Percentiles rank a stretch among this genome's conserved stretches.
phyloP scores from a whole-genome alignment of 2,888 invertebrate species.

The Ectemnius continuus region DNA sequence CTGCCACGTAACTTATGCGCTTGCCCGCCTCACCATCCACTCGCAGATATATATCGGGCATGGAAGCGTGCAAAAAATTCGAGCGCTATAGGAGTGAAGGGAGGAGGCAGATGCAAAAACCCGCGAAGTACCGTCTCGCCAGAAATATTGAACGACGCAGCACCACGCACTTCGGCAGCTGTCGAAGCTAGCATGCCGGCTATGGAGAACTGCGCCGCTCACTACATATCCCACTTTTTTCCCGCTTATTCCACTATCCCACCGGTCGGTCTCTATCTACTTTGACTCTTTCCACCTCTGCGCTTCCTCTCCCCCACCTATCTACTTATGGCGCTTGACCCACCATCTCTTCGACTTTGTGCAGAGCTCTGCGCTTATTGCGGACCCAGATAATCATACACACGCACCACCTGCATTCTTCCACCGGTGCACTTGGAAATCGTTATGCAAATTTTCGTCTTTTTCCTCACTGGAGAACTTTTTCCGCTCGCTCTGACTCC shows the following conservation, averaged over 20 bases:
- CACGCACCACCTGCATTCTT: neutral
- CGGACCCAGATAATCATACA: neutral
- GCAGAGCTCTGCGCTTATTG: neutral
- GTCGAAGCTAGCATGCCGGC: neutral
- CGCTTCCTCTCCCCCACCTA: neutral
- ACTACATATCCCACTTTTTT: neutral
- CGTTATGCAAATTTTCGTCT: slow-evolving; percentile 14
- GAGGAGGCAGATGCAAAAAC: slow-evolving; percentile 43
- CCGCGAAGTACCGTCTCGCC: slow-evolving; percentile 41
- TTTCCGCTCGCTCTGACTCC: slow-evolving; percentile 5
- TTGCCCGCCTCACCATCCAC: slow-evolving; percentile 24
- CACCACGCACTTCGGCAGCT: slow-evolving; percentile 47
- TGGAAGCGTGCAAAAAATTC: slow-evolving; percentile 35
- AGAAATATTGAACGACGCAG: slow-evolving; percentile 56
- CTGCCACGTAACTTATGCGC: slow-evolving; percentile 45
- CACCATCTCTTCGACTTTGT: neutral
- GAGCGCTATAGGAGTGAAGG: slow-evolving; percentile 11
- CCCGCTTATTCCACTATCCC: neutral
- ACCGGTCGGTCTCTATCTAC: slow-evolving; percentile 31
- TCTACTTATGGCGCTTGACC: neutral
- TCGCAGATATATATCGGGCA: slow-evolving; percentile 46
- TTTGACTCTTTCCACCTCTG: neutral
- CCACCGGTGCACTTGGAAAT: slow-evolving; percentile 21
- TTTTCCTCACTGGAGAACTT: neutral
- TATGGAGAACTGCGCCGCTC: neutral